These are phyloP conservation scores for Biston stratarius DNA, from an alignment of 2,888 invertebrate species.

Conservation along the genomic window DNA sequence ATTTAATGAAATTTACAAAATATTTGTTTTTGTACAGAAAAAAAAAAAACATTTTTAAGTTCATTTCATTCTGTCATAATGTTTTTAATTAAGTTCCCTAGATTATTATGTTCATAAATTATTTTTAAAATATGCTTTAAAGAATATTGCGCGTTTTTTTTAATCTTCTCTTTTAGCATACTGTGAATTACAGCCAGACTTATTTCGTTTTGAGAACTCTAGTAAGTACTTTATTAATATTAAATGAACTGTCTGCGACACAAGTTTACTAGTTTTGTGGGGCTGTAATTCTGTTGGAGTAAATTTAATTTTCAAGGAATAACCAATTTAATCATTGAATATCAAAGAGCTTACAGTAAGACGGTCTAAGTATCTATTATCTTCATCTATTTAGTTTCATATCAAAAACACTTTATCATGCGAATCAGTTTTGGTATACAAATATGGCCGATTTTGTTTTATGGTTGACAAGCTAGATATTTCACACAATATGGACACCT, in stretches of 20 bases:
- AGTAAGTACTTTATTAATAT: neutral
- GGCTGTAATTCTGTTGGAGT: conserved; percentile 1
- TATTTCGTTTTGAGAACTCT: neutral
- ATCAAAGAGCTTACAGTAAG: conserved; percentile 2
- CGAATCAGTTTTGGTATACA: too few species aligned
- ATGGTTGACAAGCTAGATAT: too few species aligned
- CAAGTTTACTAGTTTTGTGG: conserved; percentile 4
- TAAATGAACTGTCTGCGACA: conserved; percentile 9
- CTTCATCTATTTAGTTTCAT: neutral
- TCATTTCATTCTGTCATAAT: too few species aligned
- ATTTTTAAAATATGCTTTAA: neutral
- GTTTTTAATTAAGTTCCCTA: neutral
- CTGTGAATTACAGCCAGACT: conserved; percentile 1
- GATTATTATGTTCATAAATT: neutral
- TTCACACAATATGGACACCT: too few species aligned
- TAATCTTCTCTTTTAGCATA: neutral
- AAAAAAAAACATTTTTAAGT: too few species aligned
- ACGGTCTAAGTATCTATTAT: neutral
- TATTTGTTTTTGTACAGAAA: too few species aligned
- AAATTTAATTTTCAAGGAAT: neutral
- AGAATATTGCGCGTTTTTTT: neutral
- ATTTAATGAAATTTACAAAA: too few species aligned
- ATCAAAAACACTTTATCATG: too few species aligned
- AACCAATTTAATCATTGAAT: neutral
- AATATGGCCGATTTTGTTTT: too few species aligned